Conservation (phyloP, 2,888 invertebrate species). For the Anoncus sp. region DNA sequence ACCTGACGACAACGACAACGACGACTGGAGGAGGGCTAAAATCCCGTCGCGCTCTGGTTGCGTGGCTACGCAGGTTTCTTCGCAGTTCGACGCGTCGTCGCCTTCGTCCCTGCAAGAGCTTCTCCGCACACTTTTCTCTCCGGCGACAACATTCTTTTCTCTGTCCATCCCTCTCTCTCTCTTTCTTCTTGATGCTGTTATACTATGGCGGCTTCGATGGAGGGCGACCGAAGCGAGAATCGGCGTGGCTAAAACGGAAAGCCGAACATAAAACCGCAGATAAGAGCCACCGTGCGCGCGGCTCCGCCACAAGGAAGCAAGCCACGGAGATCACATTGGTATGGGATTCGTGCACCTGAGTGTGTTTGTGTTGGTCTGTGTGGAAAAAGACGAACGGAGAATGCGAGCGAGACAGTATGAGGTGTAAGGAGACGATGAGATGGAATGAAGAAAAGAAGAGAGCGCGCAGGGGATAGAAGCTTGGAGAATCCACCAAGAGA, state of each 20-base stretch:
- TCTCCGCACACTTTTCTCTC: constrained; percentile 41
- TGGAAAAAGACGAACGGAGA: constrained; percentile 61
- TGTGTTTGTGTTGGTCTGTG: no score
- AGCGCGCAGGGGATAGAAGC: constrained; percentile 51
- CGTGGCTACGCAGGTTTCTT: constrained; percentile 46
- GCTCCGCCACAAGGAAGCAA: constrained; percentile 38
- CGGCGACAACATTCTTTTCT: constrained; percentile 8
- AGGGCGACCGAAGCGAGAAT: constrained; percentile 62
- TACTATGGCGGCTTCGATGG: constrained; percentile 44
- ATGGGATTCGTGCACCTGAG: neutral
- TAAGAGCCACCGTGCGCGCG: constrained; percentile 75
- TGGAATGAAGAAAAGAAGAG: constrained; percentile 41
- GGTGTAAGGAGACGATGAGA: constrained; percentile 51
- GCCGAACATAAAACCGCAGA: constrained; percentile 80
- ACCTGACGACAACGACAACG: constrained; percentile 48
- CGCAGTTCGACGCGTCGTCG: constrained; percentile 57
- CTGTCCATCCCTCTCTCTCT: constrained; percentile 49
- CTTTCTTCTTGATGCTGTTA: constrained; percentile 11
- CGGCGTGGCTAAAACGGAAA: constrained; percentile 76
- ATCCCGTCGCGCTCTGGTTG: constrained; percentile 44
- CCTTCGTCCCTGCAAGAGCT: constrained; percentile 45
- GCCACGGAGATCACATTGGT: constrained; percentile 4
- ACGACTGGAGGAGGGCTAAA: constrained; percentile 36
- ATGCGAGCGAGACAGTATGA: constrained; percentile 55
- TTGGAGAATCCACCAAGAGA: constrained; percentile 46